A percentile compares a stretch with the other conserved stretches of the same genome.
These are phyloP conservation scores for Chlorops oryzae DNA, from an alignment of 1,140 invertebrate species.

Conservation along the genomic window DNA sequence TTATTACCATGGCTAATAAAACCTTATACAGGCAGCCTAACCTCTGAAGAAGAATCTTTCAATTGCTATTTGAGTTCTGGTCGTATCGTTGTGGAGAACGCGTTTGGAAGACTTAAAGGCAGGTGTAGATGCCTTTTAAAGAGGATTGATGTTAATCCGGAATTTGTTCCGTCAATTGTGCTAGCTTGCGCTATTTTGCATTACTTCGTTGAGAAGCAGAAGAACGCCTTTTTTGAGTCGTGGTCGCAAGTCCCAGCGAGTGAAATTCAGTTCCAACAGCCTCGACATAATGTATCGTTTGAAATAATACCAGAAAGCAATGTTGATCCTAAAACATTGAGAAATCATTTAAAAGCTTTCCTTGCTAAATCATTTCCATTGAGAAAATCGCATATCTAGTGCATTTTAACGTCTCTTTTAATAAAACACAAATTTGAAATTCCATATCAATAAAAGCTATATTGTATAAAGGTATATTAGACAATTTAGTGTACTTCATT, in stretches of 20 bases:
- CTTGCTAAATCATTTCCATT: not conserved
- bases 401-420: no score
- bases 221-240: not conserved
- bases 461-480: no score
- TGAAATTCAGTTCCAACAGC: not conserved
- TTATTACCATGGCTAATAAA: conserved; percentile 16
- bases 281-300: not conserved
- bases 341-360: not conserved
- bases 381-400: no score
- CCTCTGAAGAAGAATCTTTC: conserved; percentile 17
- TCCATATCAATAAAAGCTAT: no score
- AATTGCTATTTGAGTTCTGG: conserved; percentile 16
- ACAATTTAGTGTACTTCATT: no score
- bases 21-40: conserved; percentile 10
- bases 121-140: conserved; percentile 22
- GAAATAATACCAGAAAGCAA: not conserved
- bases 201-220: conserved; percentile 17
- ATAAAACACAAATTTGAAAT: no score
- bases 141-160: conserved; percentile 19
- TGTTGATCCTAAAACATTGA: not conserved
- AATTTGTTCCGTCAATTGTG: conserved; percentile 21
- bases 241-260: not conserved
- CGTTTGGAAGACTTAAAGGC: conserved; percentile 32
- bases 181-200: conserved; percentile 21
- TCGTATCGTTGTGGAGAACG: conserved; percentile 24